These are phyloP conservation scores for Sisor rabdophorus DNA, from an alignment of 2,113 vertebrate genomes.

Conservation along the genomic window DNA sequence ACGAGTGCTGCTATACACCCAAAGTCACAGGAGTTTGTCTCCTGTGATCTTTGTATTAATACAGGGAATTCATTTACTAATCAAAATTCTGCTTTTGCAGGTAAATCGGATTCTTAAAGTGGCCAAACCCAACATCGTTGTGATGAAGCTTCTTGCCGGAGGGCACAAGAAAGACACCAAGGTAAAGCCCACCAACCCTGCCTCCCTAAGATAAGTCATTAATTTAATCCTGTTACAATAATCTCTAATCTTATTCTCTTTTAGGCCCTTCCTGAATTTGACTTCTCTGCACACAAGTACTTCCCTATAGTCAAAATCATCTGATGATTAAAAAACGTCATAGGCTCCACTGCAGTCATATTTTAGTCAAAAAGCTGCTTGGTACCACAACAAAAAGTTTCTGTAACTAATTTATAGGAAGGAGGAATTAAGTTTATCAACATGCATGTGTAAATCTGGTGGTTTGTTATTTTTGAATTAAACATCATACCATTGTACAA, in stretches of 20 bases:
- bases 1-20: background rate
- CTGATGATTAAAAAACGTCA: slow-evolving; percentile 57
- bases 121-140: slow-evolving; percentile 97
- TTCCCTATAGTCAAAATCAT: slow-evolving; percentile 97
- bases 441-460: slow-evolving; percentile 8
- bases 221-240: background rate
- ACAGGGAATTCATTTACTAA: background rate
- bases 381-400: background rate
- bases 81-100: slow-evolving; percentile 57
- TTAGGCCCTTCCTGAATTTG: slow-evolving; percentile 80
- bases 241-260: background rate
- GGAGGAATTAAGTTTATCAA: background rate
- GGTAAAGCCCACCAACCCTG: slow-evolving; percentile 62
- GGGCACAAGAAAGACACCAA: slow-evolving; percentile 97
- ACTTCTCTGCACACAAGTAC: slow-evolving; percentile 97
- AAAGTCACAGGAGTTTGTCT: background rate
- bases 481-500: background rate
- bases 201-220: too few species aligned
- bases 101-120: slow-evolving; percentile 93
- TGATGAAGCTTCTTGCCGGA: slow-evolving; percentile 95
- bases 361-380: background rate
- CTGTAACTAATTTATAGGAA: background rate
- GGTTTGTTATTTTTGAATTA: slow-evolving; percentile 26
- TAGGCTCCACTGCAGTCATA: too few species aligned
- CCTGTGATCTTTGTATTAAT: background rate